A percentile compares a stretch with the other conserved stretches of the same genome.
Evolutionary conservation across 2,797 vertebrate genomes (phyloP).

Genomic region (Cheirogaleus major): DNA sequence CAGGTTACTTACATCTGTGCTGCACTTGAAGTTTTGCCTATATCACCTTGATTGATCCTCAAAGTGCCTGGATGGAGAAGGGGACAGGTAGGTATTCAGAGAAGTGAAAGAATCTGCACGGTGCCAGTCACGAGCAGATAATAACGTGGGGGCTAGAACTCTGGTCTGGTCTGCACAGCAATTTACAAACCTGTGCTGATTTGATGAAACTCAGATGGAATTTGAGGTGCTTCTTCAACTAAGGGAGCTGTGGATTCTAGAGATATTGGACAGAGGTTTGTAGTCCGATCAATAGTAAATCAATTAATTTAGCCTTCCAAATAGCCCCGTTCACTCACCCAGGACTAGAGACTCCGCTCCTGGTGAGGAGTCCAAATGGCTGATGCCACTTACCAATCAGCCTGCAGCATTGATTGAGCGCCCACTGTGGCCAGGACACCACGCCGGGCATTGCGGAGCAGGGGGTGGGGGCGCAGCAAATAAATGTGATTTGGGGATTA

Average conservation of each 20-base stretch:
- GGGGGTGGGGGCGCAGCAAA: not conserved
- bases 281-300: conserved; percentile 58
- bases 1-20: not conserved
- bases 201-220: conserved; percentile 12
- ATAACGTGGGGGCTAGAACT: not conserved
- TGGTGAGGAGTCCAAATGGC: conserved; percentile 51
- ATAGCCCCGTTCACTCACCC: conserved; percentile 47
- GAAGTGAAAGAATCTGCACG: not conserved
- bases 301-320: conserved; percentile 72
- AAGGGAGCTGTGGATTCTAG: conserved; percentile 26
- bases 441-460: not conserved
- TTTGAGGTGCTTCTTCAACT: conserved; percentile 7
- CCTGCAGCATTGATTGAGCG: conserved; percentile 15
- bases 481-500: conserved; percentile 15
- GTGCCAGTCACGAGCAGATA: not conserved
- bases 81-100: not conserved
- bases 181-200: conserved; percentile 13
- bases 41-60: not conserved
- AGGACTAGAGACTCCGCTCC: not conserved
- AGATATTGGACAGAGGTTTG: conserved; percentile 37
- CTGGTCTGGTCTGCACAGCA: not conserved
- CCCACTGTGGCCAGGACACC: conserved; percentile 47
- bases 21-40: not conserved
- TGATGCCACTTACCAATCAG: conserved; percentile 33
- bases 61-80: not conserved